Conservation (phyloP, 2,888 invertebrate genomes). For the Cephus spinipes region DNA sequence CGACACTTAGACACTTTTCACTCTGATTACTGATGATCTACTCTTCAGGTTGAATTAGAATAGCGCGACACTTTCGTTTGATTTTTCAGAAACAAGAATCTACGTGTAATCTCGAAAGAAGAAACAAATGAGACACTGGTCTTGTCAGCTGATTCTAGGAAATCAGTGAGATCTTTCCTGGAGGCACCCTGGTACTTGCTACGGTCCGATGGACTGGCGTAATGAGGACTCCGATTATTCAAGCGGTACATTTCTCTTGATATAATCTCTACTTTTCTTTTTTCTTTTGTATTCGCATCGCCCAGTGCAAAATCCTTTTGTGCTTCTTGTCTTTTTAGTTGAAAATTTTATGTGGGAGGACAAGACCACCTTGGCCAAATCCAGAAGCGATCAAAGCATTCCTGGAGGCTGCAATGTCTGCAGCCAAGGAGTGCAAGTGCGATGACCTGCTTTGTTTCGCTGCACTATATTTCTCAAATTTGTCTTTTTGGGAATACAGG, state of each 20-base stretch:
- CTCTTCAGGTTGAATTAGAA: not conserved
- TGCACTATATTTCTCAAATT: not conserved
- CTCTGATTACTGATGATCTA: not conserved
- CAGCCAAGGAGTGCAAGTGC: conserved; percentile 37
- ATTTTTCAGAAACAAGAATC: not conserved
- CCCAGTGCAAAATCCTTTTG: not conserved
- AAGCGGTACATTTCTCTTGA: conserved; percentile 40
- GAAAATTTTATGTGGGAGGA: conserved; percentile 43
- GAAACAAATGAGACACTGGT: not conserved
- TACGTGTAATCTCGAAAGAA: not conserved
- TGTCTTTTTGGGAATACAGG: conserved; percentile 6
- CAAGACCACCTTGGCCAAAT: conserved; percentile 30
- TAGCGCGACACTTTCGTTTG: not conserved
- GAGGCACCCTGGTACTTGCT: conserved; percentile 25
- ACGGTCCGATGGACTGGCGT: conserved; percentile 50
- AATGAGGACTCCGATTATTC: conserved; percentile 46
- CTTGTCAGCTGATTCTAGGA: not conserved
- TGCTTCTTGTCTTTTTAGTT: conserved; percentile 26
- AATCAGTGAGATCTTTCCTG: conserved; percentile 18
- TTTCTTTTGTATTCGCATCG: not conserved
- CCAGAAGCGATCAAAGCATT: conserved; percentile 39
- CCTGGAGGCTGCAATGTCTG: conserved; percentile 37
- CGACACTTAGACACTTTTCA: not conserved
- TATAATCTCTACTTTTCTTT: not conserved
- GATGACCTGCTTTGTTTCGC: not conserved